phyloP scores from a whole-genome alignment of 2,888 invertebrate genomes.

The Morpho achilles region DNA sequence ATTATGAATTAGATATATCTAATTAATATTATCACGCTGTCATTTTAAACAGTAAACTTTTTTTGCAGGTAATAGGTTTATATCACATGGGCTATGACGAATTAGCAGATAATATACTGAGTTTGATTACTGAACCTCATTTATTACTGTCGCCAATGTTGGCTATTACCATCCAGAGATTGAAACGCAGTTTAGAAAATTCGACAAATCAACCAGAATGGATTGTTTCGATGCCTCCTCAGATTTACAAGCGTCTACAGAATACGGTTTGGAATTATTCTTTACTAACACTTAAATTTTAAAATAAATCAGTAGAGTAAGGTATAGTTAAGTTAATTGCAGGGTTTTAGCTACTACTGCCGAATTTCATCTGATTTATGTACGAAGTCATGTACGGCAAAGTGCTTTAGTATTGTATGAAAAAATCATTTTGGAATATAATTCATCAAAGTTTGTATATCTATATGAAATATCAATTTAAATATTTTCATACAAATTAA shows the following conservation, averaged over 20 bases:
- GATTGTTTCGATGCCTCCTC: slow-evolving; percentile 87
- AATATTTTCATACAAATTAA: too few species aligned
- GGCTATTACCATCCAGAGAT: slow-evolving; percentile 88
- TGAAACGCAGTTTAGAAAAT: slow-evolving; percentile 83
- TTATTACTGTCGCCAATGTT: slow-evolving; percentile 85
- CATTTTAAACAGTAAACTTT: neutral
- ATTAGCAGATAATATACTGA: slow-evolving; percentile 81
- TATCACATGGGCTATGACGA: slow-evolving; percentile 82
- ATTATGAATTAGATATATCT: too few species aligned
- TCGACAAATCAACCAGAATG: slow-evolving; percentile 80
- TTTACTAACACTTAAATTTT: neutral
- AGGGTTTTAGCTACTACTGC: too few species aligned
- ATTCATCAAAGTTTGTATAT: too few species aligned
- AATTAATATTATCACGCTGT: too few species aligned
- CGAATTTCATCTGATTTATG: too few species aligned
- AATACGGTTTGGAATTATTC: slow-evolving; percentile 67
- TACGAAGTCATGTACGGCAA: too few species aligned
- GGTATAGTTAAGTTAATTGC: too few species aligned
- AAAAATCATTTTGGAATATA: too few species aligned
- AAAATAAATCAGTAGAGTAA: too few species aligned
- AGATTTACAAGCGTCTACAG: slow-evolving; percentile 87
- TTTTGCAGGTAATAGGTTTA: slow-evolving; percentile 75
- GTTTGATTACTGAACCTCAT: slow-evolving; percentile 83
- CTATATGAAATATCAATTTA: too few species aligned
- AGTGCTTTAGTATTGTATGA: too few species aligned